These are phyloP conservation scores for Lepidurus couesii DNA, from an alignment of 1,140 invertebrate genomes.

Conservation along the genomic window DNA sequence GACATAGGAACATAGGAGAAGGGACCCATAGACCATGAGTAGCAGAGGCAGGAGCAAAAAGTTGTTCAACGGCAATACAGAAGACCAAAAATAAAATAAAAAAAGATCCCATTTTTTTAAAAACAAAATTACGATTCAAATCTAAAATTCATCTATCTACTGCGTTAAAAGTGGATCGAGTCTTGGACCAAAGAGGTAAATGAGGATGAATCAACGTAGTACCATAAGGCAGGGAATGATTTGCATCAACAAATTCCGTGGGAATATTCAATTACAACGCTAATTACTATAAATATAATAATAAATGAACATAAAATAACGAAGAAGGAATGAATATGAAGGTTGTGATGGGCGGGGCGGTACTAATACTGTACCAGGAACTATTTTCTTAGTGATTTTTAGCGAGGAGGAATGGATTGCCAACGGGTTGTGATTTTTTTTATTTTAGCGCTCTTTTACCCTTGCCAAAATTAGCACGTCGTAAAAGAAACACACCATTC, in stretches of 20 bases:
- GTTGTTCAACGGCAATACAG: conserved; percentile 7
- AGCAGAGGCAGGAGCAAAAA: conserved; percentile 17
- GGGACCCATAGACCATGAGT: conserved; percentile 3
- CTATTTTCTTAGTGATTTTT: not conserved
- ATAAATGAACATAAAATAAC: not conserved
- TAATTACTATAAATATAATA: not conserved
- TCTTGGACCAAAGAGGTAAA: not conserved
- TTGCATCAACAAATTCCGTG: too few relatives aligned
- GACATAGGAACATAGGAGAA: not conserved
- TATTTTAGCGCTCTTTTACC: not conserved
- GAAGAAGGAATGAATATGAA: not conserved
- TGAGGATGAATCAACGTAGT: not conserved
- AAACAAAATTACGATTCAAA: not conserved
- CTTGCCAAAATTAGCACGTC: not conserved
- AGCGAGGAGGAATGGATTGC: not conserved
- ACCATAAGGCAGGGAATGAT: not conserved
- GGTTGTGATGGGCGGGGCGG: not conserved
- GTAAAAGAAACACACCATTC: not conserved
- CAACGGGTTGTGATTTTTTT: not conserved
- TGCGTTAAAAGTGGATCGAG: not conserved
- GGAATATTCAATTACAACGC: not conserved
- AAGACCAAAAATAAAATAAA: not conserved
- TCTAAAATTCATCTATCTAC: not conserved
- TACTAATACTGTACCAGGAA: not conserved
- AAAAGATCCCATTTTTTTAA: not conserved